Evolutionary conservation across 1,140 invertebrate genomes (phyloP).

Genomic region (Solenopsis invicta): DNA sequence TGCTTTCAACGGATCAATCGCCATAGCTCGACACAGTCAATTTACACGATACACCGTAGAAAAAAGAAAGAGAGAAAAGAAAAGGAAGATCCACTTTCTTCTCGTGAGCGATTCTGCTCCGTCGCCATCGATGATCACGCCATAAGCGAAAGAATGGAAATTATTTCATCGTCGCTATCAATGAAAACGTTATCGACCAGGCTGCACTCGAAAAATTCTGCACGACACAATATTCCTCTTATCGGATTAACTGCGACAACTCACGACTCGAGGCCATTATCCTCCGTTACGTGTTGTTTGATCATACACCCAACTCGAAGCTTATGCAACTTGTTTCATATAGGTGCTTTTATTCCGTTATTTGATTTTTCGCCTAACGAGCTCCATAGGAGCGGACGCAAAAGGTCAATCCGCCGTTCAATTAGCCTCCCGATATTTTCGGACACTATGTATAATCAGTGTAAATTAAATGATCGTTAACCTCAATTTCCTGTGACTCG

Average conservation of each 20-base stretch:
- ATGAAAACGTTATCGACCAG: conserved; percentile 42
- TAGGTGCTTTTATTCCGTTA: conserved; percentile 22
- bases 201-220: conserved; percentile 31
- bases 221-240: conserved; percentile 51
- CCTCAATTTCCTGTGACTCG: conserved; percentile 44
- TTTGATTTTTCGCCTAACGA: conserved; percentile 48
- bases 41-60: background rate
- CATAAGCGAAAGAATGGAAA: conserved; percentile 12
- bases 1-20: background rate
- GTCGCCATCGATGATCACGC: background rate
- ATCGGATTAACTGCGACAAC: conserved; percentile 58
- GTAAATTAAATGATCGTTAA: conserved; percentile 55
- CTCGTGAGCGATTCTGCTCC: background rate
- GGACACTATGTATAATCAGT: conserved; percentile 30
- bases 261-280: conserved; percentile 55
- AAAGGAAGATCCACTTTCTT: background rate
- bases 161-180: conserved; percentile 30
- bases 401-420: conserved; percentile 19
- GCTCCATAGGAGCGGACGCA: background rate
- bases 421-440: conserved; percentile 50
- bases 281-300: conserved; percentile 54
- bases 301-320: background rate
- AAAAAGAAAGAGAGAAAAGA: background rate
- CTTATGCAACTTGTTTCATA: conserved; percentile 47
- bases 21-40: background rate